Conservation (phyloP, 2,888 invertebrate genomes). For the Xylota segnis region DNA sequence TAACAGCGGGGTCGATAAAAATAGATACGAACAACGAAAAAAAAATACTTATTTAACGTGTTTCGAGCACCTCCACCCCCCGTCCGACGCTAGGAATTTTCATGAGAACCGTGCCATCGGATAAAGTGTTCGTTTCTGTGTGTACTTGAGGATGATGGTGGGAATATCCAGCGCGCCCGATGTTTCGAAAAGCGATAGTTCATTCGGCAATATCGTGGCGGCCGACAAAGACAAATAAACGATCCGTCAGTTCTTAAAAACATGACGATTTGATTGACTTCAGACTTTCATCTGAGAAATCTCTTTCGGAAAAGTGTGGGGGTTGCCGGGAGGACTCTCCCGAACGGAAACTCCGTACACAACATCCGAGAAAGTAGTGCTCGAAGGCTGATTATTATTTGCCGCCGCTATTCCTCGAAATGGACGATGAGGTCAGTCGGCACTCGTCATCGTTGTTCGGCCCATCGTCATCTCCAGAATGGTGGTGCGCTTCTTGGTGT, state of each 20-base stretch:
- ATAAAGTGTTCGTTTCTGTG: conserved; percentile 13
- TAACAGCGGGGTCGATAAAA: conserved; percentile 27
- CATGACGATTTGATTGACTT: conserved; percentile 61
- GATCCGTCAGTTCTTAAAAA: conserved; percentile 53
- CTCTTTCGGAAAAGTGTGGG: not conserved
- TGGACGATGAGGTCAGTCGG: conserved; percentile 57
- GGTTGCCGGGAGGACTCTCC: not conserved
- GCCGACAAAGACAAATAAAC: conserved; percentile 51
- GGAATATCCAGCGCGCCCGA: not conserved
- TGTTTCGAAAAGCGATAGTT: conserved; percentile 21
- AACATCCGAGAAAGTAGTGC: not conserved
- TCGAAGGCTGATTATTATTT: conserved; percentile 18
- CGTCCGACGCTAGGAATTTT: not conserved
- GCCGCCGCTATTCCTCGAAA: conserved; percentile 9
- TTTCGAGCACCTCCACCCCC: conserved; percentile 15
- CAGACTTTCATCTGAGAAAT: conserved; percentile 26
- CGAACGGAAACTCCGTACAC: not conserved
- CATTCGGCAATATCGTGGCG: conserved; percentile 9
- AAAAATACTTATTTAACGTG: conserved; percentile 38
- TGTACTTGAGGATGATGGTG: not conserved
- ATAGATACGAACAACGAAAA: conserved; percentile 24
- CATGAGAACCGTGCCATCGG: conserved; percentile 25
- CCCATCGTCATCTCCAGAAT: conserved; percentile 43
- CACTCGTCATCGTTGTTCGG: conserved; percentile 63
- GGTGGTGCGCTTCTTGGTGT: not conserved